Base-by-base conservation (phyloP, 2,797 vertebrate genomes). In the Antrozous pallidus region DNA sequence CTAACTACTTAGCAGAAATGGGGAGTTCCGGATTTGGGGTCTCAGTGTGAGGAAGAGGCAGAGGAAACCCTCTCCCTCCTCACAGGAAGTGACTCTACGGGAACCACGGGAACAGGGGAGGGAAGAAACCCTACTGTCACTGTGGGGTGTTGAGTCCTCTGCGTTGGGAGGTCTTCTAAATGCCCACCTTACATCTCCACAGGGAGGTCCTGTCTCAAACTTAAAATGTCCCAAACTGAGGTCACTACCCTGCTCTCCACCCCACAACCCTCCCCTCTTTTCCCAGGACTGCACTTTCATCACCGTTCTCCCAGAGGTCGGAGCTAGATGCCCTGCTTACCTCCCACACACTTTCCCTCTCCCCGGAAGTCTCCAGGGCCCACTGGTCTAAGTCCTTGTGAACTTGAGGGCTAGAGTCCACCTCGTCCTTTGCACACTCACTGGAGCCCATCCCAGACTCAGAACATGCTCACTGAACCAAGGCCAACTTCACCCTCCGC, bases 11-110 rank as follows among this genome's bases (percentile, higher is more conserved):
- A 51, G 84, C 67, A 67, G 88, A 88, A 58, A 80, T 2, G 3
- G 81, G 42, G 83, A 94, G 90, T n/a, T 93, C 91, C 84, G 89
- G 79, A 78, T 70, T 89, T 22, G 51, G 79, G 33, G 38, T 47
- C 78, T 38, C n/a, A 51, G 56, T 47, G 26, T 14, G 54, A 87
- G 54, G 24, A 80, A 80, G 94, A 78, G 70, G 69, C 58, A 11
- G 77, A 90, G 86, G 77, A 47, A 49, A 18, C 3, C 8, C 22
- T 24, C 73, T 58, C 65, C 42, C 33, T 17, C 1, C 12, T 63
- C 49, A 5, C 54, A 33, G 49, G n/a, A 80, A 42, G 56, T 10
- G 47, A 45, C 71, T 80, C 0, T n/a, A 4, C 31, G 16, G 91
- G 49, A 82, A 31, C 61, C 58, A 77, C 45, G 49, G 31, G 67